Conservation (phyloP, 1,140 invertebrate genomes). For the Agrilus planipennis region DNA sequence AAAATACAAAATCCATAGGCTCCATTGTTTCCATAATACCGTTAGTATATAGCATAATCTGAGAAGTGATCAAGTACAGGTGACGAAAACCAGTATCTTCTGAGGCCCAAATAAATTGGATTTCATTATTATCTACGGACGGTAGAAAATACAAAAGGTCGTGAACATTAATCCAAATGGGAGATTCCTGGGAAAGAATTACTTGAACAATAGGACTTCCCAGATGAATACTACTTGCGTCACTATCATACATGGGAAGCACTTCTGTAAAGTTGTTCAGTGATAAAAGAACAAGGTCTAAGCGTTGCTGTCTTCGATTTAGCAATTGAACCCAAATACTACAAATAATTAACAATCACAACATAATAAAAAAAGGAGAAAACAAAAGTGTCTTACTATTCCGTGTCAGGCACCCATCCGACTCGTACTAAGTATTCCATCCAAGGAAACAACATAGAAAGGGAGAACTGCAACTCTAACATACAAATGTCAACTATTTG, state of each 20-base stretch:
- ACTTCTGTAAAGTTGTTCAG: constrained; percentile 61
- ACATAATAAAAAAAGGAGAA: not conserved
- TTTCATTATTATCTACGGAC: constrained; percentile 38
- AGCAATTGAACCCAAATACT: constrained; percentile 85
- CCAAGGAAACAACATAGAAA: constrained; percentile 74
- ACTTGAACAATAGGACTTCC: constrained; percentile 41
- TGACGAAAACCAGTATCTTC: constrained; percentile 88
- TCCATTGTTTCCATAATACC: constrained; percentile 38
- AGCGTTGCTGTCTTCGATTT: constrained; percentile 70
- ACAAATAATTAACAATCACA: constrained; percentile 22
- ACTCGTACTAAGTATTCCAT: constrained; percentile 88
- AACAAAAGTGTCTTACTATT: too few species aligned
- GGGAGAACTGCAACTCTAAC: constrained; percentile 57
- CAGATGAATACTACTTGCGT: constrained; percentile 14
- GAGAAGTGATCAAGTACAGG: constrained; percentile 65
- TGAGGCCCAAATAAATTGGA: constrained; percentile 83
- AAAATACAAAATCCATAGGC: constrained; percentile 39
- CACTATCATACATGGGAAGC: constrained; percentile 38
- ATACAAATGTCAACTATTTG: constrained; percentile 54
- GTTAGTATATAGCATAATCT: constrained; percentile 36
- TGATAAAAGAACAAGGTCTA: constrained; percentile 64
- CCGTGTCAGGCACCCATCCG: constrained; percentile 83
- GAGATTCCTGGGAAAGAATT: constrained; percentile 56
- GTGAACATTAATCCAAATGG: constrained; percentile 85
- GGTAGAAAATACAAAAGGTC: constrained; percentile 79